Conservation (phyloP, 2,113 vertebrate species). For the Festucalex cinctus region DNA sequence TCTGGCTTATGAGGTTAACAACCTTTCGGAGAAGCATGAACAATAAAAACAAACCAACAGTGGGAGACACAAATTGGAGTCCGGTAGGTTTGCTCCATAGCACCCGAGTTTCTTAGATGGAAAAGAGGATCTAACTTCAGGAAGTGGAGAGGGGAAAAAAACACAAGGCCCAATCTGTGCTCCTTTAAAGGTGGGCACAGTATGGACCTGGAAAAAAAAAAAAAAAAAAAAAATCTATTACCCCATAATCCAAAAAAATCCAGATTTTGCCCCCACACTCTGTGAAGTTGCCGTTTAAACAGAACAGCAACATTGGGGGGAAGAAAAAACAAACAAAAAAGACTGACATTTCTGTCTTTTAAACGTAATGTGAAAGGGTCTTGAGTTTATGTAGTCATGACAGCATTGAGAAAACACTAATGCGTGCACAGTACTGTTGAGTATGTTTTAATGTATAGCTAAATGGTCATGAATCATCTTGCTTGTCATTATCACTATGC, state of each 20-base stretch:
- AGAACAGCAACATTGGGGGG: too few relatives aligned
- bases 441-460: neutral
- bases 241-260: neutral
- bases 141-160: too few relatives aligned
- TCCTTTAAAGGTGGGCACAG: too few relatives aligned
- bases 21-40: too few relatives aligned
- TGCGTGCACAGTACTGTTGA: neutral
- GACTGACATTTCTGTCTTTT: neutral
- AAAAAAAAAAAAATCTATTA: neutral
- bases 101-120: too few relatives aligned
- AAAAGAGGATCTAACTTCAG: too few relatives aligned
- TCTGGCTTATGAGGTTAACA: too few relatives aligned
- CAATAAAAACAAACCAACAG: too few relatives aligned
- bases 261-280: neutral
- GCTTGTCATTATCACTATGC: slow-evolving; percentile 10
- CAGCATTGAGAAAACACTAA: neutral
- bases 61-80: too few relatives aligned
- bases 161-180: too few relatives aligned
- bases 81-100: too few relatives aligned
- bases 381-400: neutral
- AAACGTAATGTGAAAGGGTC: neutral
- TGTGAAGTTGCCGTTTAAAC: neutral
- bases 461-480: slow-evolving; percentile 14
- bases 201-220: too few relatives aligned
- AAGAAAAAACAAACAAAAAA: neutral